These are phyloP conservation scores for Trematomus loennbergii DNA, from an alignment of 2,113 vertebrate species.

Conservation along the genomic window DNA sequence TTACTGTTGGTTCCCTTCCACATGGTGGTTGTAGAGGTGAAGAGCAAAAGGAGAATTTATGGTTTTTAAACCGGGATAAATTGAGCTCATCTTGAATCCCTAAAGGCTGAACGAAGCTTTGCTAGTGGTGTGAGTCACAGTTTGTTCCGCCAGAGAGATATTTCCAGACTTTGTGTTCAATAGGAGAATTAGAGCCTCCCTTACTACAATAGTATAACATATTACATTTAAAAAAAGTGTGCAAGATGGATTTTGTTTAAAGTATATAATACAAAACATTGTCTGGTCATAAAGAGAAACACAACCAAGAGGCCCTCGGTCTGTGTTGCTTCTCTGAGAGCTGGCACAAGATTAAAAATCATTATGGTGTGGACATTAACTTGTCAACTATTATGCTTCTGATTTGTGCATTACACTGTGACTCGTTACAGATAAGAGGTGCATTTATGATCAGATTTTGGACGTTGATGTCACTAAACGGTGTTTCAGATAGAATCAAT, in stretches of 20 bases:
- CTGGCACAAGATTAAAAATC: conserved; percentile 15
- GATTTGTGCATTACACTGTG: conserved; percentile 14
- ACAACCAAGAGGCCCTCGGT: conserved; percentile 25
- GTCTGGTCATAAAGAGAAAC: conserved; percentile 15
- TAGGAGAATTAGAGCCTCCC: conserved; percentile 9
- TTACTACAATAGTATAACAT: conserved; percentile 20
- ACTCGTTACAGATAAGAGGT: conserved; percentile 1
- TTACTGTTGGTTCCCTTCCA: conserved; percentile 6
- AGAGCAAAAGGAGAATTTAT: conserved; percentile 11
- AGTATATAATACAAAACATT: conserved; percentile 23
- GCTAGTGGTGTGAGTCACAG: conserved; percentile 44
- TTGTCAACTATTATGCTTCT: not conserved
- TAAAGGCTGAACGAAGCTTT: conserved; percentile 19
- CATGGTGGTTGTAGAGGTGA: conserved; percentile 18
- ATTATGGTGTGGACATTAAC: conserved; percentile 12
- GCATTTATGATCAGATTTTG: conserved; percentile 27
- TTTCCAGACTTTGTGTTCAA: conserved; percentile 21
- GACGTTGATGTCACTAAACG: conserved; percentile 19
- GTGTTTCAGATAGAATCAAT: conserved; percentile 22
- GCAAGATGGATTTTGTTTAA: conserved; percentile 20
- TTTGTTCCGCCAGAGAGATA: conserved; percentile 50
- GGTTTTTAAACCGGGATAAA: conserved; percentile 10
- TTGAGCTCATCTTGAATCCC: conserved; percentile 13
- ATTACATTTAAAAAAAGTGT: conserved; percentile 4
- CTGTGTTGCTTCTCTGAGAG: conserved; percentile 16